These are phyloP conservation scores for Charaxes varanes DNA, from an alignment of 1,140 invertebrate species.

Conservation along the genomic window DNA sequence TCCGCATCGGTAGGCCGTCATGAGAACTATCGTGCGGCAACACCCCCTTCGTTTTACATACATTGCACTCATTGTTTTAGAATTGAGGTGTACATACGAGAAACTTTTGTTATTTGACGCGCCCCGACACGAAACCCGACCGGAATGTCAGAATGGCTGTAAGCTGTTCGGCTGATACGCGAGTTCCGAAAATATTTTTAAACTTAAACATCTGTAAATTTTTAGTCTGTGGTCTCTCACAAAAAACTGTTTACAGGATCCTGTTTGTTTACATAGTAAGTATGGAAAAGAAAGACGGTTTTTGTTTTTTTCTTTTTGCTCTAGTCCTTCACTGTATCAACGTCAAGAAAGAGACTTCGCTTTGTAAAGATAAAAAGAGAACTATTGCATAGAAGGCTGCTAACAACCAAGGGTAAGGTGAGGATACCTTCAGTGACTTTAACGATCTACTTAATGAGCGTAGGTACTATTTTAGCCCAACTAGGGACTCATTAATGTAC, in stretches of 20 bases:
- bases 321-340: constrained; percentile 11
- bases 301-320: constrained; percentile 12
- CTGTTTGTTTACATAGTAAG: constrained; percentile 11
- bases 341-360: constrained; percentile 14
- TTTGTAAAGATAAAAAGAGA: constrained; percentile 12
- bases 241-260: constrained; percentile 8
- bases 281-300: constrained; percentile 1
- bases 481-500: constrained; percentile 23
- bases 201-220: constrained; percentile 10
- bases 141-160: constrained; percentile 27
- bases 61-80: constrained; percentile 70
- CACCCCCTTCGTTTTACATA: constrained; percentile 68
- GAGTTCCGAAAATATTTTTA: constrained; percentile 19
- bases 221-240: constrained; percentile 12
- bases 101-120: constrained; percentile 62
- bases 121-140: constrained; percentile 41
- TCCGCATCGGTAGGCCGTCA: constrained; percentile 63
- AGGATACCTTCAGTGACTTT: constrained; percentile 26
- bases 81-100: constrained; percentile 52
- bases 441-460: constrained; percentile 32
- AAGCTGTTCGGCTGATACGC: constrained; percentile 22
- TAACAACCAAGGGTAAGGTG: constrained; percentile 26
- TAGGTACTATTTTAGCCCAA: constrained; percentile 21
- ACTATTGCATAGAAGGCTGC: constrained; percentile 16
- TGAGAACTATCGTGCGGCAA: constrained; percentile 64